Conservation (phyloP, 2,888 invertebrate species). For the Orchestes rusci region DNA sequence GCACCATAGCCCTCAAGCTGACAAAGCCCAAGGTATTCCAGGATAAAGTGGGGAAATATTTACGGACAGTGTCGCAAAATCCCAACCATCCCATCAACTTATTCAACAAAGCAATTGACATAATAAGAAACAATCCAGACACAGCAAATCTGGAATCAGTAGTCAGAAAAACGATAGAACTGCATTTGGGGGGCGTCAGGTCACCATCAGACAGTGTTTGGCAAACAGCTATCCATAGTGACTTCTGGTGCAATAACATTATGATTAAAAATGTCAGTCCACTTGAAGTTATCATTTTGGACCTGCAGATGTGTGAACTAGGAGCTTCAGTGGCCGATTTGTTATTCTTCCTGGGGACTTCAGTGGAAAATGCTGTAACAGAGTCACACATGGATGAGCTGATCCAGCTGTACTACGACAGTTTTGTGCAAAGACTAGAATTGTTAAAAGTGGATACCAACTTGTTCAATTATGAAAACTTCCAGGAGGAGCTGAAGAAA, state of each 20-base stretch:
- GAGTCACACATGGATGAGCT: conserved; percentile 12
- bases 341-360: conserved; percentile 13
- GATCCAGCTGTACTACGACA: conserved; percentile 10
- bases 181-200: not conserved
- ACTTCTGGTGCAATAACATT: conserved; percentile 19
- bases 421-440: conserved; percentile 9
- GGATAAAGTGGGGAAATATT: conserved; percentile 31
- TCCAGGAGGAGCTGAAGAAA: conserved; percentile 6
- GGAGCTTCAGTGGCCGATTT: conserved; percentile 9
- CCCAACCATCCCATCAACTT: not conserved
- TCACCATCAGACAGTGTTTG: not conserved
- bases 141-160: not conserved
- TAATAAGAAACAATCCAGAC: conserved; percentile 1
- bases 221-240: conserved; percentile 10
- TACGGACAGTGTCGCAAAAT: not conserved
- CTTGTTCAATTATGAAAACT: conserved; percentile 6
- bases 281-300: conserved; percentile 13
- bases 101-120: not conserved
- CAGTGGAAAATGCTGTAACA: not conserved
- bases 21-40: conserved; percentile 40
- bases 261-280: conserved; percentile 8
- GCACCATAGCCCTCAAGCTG: conserved; percentile 46
- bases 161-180: not conserved
- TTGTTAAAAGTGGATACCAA: conserved; percentile 6
- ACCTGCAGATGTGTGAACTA: conserved; percentile 9